These are phyloP conservation scores for Dasyprocta punctata DNA, from an alignment of 2,113 vertebrate genomes.

Conservation along the genomic window DNA sequence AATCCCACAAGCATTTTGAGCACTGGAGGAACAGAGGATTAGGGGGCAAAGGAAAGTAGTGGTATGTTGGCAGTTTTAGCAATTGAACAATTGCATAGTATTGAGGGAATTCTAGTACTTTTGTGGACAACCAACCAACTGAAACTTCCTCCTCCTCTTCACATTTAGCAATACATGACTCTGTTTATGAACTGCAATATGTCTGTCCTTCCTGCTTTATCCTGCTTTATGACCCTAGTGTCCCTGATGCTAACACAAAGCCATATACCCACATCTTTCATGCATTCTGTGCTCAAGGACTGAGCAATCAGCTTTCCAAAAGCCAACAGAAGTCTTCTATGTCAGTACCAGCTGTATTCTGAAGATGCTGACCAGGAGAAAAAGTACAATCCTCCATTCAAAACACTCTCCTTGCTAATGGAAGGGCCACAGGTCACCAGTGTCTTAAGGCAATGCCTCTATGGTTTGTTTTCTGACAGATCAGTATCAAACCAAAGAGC, in stretches of 20 bases:
- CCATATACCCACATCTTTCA: not conserved
- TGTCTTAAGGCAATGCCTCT: constrained; percentile 36
- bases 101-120: not conserved
- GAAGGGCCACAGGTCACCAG: constrained; percentile 13
- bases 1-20: constrained; percentile 1
- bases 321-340: not conserved
- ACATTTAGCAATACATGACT: not conserved
- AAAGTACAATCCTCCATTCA: constrained; percentile 59
- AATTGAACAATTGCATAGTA: not conserved
- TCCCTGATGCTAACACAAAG: not conserved
- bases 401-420: constrained; percentile 46
- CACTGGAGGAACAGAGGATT: not conserved
- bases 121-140: not conserved
- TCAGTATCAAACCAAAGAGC: constrained; percentile 55
- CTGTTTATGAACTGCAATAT: not conserved
- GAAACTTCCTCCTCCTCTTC: constrained; percentile 30
- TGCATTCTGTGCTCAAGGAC: not conserved
- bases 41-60: not conserved
- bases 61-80: not conserved
- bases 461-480: constrained; percentile 68
- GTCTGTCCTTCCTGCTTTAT: not conserved
- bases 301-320: not conserved
- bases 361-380: constrained; percentile 57
- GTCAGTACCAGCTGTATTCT: not conserved
- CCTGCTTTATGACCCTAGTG: not conserved